Percentiles rank a stretch among this genome's conserved stretches.
Conservation (phyloP, 2,113 vertebrate genomes). For the Amphiprion ocellaris region DNA sequence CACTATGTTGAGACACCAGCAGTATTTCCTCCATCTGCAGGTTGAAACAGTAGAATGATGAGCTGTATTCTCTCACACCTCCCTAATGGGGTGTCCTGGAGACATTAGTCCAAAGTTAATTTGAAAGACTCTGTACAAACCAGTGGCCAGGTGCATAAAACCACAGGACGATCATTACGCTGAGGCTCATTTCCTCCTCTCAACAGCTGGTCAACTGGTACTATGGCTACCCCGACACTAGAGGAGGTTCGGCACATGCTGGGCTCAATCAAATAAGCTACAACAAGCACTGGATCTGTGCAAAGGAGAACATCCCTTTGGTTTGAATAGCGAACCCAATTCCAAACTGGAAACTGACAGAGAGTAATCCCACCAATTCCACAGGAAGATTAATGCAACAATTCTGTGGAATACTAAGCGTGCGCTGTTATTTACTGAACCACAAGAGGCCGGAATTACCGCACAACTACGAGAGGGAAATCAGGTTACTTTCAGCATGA, state of each 20-base stretch:
- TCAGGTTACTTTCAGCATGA: constrained; percentile 72
- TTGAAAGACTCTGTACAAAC: constrained; percentile 54
- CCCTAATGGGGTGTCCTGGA: constrained; percentile 35
- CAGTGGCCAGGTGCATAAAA: constrained; percentile 69
- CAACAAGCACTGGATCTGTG: constrained; percentile 42
- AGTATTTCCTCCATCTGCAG: constrained; percentile 51
- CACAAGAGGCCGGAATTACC: constrained; percentile 32
- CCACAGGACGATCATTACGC: constrained; percentile 56
- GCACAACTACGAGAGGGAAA: constrained; percentile 57
- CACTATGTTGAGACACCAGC: constrained; percentile 44
- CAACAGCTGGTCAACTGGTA: constrained; percentile 73
- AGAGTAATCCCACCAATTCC: constrained; percentile 73
- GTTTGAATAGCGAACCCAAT: constrained; percentile 60
- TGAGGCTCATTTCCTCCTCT: constrained; percentile 58
- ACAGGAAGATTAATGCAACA: constrained; percentile 68
- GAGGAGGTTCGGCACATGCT: constrained; percentile 53
- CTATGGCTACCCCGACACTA: constrained; percentile 25
- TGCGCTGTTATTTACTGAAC: constrained; percentile 57
- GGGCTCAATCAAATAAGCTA: constrained; percentile 58
- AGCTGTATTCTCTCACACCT: constrained; percentile 28
- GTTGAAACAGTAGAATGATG: constrained; percentile 35
- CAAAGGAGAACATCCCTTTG: constrained; percentile 33
- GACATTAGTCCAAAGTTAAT: constrained; percentile 70
- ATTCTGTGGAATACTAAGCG: constrained; percentile 55
- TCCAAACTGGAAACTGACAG: constrained; percentile 68